Base-by-base conservation (phyloP, 1,140 invertebrate genomes). In the Brachystomella parvula region DNA sequence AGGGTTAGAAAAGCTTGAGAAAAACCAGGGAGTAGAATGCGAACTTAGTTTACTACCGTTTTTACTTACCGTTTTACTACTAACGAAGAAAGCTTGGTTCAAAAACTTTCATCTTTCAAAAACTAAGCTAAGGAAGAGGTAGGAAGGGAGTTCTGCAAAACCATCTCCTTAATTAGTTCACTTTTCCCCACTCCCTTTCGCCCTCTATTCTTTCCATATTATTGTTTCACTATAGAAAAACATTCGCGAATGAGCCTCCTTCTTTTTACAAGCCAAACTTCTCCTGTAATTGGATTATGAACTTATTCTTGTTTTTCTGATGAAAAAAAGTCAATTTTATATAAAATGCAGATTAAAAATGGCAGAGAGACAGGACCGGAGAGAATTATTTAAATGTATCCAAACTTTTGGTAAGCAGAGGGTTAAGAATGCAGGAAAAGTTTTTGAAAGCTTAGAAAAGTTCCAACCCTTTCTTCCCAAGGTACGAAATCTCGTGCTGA, bases 81-180 rank as follows among this genome's bases (percentile, higher is more conserved):
- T 12, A 12, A 9, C 9, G 39, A 9, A n/a, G 9, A 44, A 12
- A 12, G 9, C 39, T 44, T 44, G 9, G 9, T 44, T 44, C n/a
- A n/a, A n/a, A 9, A 44, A 44, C n/a, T 44, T 12, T 44, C 9
- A 12, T 9, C n/a, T 44, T n/a, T 12, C 39, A 12, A 12, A 9
- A 44, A 44, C 39, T 9, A 44, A 44, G 39, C 39, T 12, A 44
- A 44, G n/a, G n/a, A 9, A 12, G 9, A 12, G n/a, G 39, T 12
- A 44, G n/a, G n/a, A 44, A 44, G 9, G 39, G n/a, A 44, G 39
- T 9, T 44, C 9, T n/a, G n/a, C 30, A 59, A 29, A 59, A 32
- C 26, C 30, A 59, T 59, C 57, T 59, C 30, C 57, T 62, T 64
- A 64, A 64, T 56, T 64, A 57, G 63, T 64, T 58, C 29, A 15